A percentile compares a stretch with the other conserved stretches of the same genome.
Evolutionary conservation across 2,113 vertebrate genomes (phyloP).

Genomic region (Rhabdornis inornatus): DNA sequence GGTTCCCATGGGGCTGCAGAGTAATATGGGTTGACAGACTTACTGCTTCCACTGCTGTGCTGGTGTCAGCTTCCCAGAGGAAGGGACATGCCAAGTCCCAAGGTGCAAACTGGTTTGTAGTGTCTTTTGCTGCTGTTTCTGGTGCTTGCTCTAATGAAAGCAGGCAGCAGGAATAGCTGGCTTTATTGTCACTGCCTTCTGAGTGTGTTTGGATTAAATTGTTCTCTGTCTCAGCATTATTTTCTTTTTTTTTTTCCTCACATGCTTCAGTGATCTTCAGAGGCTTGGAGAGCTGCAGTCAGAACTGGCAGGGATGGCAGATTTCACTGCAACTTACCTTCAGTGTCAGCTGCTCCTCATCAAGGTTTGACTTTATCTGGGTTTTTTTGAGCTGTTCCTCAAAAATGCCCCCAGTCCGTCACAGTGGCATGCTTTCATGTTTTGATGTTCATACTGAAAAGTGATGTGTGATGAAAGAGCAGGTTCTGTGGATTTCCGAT

Average conservation of each 20-base stretch:
- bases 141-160: background rate
- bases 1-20: background rate
- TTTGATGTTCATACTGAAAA: background rate
- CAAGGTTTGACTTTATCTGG: slow-evolving; percentile 76
- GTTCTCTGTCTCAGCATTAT: background rate
- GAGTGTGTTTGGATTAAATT: background rate
- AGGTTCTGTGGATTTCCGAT: background rate
- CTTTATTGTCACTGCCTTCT: background rate
- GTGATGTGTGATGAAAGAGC: background rate
- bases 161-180: background rate
- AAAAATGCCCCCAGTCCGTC: background rate
- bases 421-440: background rate
- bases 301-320: slow-evolving; percentile 89
- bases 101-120: background rate
- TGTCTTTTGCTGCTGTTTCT: background rate
- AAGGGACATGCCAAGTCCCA: background rate
- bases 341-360: slow-evolving; percentile 92
- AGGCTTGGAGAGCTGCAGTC: slow-evolving; percentile 93
- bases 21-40: background rate
- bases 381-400: background rate
- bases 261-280: slow-evolving; percentile 83
- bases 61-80: background rate
- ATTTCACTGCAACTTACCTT: slow-evolving; percentile 94
- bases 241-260: background rate
- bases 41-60: background rate